Base-by-base conservation (phyloP, 2,113 vertebrate species). In the Gadus chalcogrammus region DNA sequence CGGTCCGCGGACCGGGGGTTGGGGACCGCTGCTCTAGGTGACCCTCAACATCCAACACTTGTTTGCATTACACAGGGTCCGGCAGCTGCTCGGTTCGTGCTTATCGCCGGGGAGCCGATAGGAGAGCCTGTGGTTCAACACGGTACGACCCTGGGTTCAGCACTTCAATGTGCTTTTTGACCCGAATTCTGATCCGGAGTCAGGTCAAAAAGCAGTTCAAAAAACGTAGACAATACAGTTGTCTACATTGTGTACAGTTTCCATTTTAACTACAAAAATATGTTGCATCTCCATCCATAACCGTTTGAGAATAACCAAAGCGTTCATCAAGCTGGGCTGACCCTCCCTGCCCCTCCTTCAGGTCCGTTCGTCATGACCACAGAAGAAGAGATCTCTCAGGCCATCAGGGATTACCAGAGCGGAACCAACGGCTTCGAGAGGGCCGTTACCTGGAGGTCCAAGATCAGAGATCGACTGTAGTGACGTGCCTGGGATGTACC, bases 361-460 rank as follows among this genome's bases (percentile, higher is more conserved):
- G 89, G 90, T 83, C 89, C 79, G 0, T 94, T 96, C 85, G 92
- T 94, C 70, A 93, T 94, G 92, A 96, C 85, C 80, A 91, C 90
- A 64, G 81, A 86, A 53, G 89, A 93, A 68, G 91, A 96, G 89
- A 94, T 95, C 84, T 71, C 64, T 18, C 71, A 94, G 77, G 78
- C 89, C 16, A 84, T 94, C 64, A 71, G 79, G 1, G 93, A 92
- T 79, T 93, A 89, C 82, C 83, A 76, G 74, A 88, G 71, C 0
- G 53, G 79, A 7, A 92, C 68, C 79, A 94, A 94, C 68, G 89
- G 93, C 17, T 94, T 94, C 85, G 92, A 96, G 74, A 88, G 80
- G 42, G 91, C 91, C 24, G 74, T 73, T 81, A 87, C 80, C 64
- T 95, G 93, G 94, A 89, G 59, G 55, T 94, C 93, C 61, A 92